Percentiles rank a stretch among this genome's conserved stretches.
These are phyloP conservation scores for Diprion similis DNA, from an alignment of 1,140 invertebrate species.

Conservation along the genomic window DNA sequence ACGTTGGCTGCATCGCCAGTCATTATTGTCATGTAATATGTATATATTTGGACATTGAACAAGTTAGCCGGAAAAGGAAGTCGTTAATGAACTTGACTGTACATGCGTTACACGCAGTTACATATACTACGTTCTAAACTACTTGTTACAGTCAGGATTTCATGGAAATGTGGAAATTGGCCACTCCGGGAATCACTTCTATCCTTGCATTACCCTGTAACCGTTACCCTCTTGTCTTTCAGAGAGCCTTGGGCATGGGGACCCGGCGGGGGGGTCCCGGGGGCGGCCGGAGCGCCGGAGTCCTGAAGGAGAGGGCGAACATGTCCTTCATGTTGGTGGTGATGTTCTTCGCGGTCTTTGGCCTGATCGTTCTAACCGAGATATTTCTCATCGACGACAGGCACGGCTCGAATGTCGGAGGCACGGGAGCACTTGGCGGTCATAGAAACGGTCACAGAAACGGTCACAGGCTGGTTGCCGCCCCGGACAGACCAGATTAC, in stretches of 20 bases:
- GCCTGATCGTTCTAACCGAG: conserved; percentile 83
- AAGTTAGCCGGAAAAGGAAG: no score
- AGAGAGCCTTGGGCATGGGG: conserved; percentile 2
- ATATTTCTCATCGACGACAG: conserved; percentile 77
- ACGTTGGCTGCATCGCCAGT: no score
- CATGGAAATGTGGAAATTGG: no score
- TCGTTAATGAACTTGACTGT: no score
- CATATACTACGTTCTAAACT: no score
- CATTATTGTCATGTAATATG: no score
- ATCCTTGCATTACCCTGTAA: no score
- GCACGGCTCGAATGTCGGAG: conserved; percentile 52
- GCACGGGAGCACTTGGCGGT: conserved; percentile 55
- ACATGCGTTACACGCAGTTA: no score
- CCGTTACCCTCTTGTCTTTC: neutral
- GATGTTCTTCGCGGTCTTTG: conserved; percentile 89
- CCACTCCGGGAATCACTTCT: no score
- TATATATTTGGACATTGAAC: no score
- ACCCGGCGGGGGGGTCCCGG: conserved; percentile 27
- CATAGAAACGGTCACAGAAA: conserved; percentile 56
- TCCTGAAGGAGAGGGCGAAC: conserved; percentile 74
- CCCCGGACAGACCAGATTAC: conserved; percentile 59
- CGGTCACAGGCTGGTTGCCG: conserved; percentile 49
- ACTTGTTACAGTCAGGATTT: no score
- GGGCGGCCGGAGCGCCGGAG: conserved; percentile 59
- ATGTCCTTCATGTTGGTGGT: conserved; percentile 88